Conservation (phyloP, 2,113 vertebrate species). For the Salvelinus alpinus region DNA sequence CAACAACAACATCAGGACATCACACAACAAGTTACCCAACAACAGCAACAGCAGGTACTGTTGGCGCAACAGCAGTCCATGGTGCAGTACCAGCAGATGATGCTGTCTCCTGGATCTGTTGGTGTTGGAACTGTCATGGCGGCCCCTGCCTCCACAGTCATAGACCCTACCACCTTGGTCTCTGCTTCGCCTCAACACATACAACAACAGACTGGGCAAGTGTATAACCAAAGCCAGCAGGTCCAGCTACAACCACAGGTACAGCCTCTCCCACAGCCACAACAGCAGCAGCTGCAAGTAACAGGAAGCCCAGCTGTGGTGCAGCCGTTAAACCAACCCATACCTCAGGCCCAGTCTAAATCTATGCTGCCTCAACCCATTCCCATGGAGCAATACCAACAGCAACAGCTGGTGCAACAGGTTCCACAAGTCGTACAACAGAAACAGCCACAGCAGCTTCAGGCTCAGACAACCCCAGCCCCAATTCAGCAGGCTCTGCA, state of each 20-base stretch:
- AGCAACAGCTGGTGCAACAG: constrained; percentile 57
- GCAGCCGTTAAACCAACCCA: constrained; percentile 49
- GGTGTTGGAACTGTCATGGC: constrained; percentile 42
- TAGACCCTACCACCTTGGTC: constrained; percentile 40
- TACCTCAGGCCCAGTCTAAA: constrained; percentile 31
- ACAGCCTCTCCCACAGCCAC: constrained; percentile 45
- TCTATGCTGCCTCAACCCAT: constrained; percentile 37
- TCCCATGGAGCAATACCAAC: constrained; percentile 58
- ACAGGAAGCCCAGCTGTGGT: constrained; percentile 39
- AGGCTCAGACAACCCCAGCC: constrained; percentile 46
- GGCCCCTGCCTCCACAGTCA: constrained; percentile 28
- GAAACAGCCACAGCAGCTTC: constrained; percentile 31
- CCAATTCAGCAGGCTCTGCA: constrained; percentile 39
- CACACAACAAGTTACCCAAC: constrained; percentile 55
- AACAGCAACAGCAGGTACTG: constrained; percentile 49
- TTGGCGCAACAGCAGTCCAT: constrained; percentile 52
- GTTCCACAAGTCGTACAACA: constrained; percentile 54
- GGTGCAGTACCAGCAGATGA: constrained; percentile 61
- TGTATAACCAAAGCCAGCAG: constrained; percentile 45
- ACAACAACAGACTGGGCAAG: constrained; percentile 48
- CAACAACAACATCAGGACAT: constrained; percentile 49
- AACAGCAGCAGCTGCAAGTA: constrained; percentile 55
- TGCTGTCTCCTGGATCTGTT: constrained; percentile 51
- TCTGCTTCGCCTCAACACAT: constrained; percentile 43
- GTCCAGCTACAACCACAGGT: constrained; percentile 6